Evolutionary conservation across 2,113 vertebrate species (phyloP).

Genomic region (Hepsetus odoe): DNA sequence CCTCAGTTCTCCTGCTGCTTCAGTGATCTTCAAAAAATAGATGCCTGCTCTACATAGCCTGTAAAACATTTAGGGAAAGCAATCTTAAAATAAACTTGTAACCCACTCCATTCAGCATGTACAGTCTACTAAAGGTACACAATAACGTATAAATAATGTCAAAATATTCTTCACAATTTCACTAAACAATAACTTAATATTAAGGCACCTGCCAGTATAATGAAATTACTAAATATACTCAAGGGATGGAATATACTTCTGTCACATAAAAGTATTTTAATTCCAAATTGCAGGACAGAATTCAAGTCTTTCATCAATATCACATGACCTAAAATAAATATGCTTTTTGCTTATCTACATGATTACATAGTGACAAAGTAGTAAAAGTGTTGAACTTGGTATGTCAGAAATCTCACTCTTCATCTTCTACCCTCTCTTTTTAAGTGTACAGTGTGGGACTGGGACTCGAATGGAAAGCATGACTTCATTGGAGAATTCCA

Average conservation of each 20-base stretch:
- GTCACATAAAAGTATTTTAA: too few species aligned
- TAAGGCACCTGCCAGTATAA: too few species aligned
- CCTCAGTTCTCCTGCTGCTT: neutral
- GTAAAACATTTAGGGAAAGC: neutral
- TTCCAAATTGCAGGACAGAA: too few species aligned
- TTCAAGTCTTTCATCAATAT: too few species aligned
- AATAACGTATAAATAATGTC: neutral
- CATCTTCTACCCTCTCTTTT: neutral
- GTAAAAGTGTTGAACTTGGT: neutral
- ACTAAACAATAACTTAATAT: neutral
- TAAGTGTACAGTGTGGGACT: constrained; percentile 98
- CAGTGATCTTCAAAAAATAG: neutral
- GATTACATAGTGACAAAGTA: too few species aligned
- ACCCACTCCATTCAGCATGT: neutral
- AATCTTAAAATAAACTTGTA: neutral
- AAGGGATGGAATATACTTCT: too few species aligned
- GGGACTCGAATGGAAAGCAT: constrained; percentile 98
- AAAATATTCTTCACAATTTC: neutral
- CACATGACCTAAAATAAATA: too few species aligned
- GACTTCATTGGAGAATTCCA: constrained; percentile 98
- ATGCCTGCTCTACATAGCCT: neutral
- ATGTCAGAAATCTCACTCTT: neutral
- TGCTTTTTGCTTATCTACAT: too few species aligned
- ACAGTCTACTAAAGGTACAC: neutral
- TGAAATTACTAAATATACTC: too few species aligned